Evolutionary conservation across 2,113 vertebrate genomes (phyloP), one percentile per base, ranked within the genome.

Genomic region (Barbus barbus): DNA sequence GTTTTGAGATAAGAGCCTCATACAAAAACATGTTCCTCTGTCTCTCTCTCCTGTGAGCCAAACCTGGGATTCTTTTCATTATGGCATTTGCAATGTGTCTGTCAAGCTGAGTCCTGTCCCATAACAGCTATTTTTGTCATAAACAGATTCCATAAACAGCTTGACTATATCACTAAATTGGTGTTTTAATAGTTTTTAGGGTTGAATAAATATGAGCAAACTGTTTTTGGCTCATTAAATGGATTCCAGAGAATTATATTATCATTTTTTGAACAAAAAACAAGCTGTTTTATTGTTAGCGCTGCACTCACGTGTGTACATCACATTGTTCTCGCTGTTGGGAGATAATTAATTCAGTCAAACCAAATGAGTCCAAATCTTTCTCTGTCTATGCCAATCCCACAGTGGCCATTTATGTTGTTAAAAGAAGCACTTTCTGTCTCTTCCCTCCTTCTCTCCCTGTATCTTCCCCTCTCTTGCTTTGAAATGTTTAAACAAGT

Each of bases 1-100:
- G 77, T 89, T 83, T 60, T 65, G 85, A 87, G 87, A 90, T 88
- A 87, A 65, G 81, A 87, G 90, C 72, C 58, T 86, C 44, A 61
- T 51, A 84, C 78, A 82, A 61, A 79, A 46, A 51, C 24, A 82
- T 48, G 56, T 44, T 85, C 38, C 48, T 88, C 89, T 51, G 86
- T 85, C 84, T 72, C 83, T 28, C 82, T 81, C 56, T 86, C 53
- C 77, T 78, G 67, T 80, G 83, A 78, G 75, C 28, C 86, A 69
- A 83, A 89, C 61, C 79, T 71, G 73, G 78, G 86, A 84, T 87
- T 85, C 84, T 74, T 86, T 78, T 86, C 81, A 83, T 78, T 44
- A 79, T 36, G 61, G 73, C 48, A 82, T 86, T 86, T 78, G 84
- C 80, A 72, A 48, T 79, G 60, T 83, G 63, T 58, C 38, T 87